Evolutionary conservation across 1,140 invertebrate species (phyloP), one percentile per base, ranked within the genome.

Genomic region (Reticulitermes speratus): DNA sequence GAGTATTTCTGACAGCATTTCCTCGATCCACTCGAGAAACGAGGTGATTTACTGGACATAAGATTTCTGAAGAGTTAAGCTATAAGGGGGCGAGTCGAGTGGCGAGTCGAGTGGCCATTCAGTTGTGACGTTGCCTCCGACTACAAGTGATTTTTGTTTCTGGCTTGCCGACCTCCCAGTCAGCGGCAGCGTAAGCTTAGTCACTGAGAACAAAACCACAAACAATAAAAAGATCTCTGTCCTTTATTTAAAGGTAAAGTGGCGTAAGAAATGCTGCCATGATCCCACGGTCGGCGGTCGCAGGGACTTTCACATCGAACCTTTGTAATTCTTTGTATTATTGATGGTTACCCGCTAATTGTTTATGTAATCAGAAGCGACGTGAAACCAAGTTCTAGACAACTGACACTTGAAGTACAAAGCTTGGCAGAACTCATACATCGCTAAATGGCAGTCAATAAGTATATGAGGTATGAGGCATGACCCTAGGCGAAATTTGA

Each of bases 331-430:
- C 65, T 25, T 65, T 75, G 65, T 75, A 16, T 75, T 75, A 11
- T 25, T 55, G 3, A 55, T 6, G 65, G 65, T 16, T 30, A 2
- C 65, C 65, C 65, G n/a, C 65, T 75, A 75, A 75, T 14, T 75
- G 65, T 75, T 75, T 75, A 75, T 75, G 65, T 75, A 75, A 75
- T 75, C 65, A 75, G n/a, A 75, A 75, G 65, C 65, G 25, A 30
- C 65, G n/a, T 75, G 65, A 30, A 25, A 75, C n/a, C 65, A 11
- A 75, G 52, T 55, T 55, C 16, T 1, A 21, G 52, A 21, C 52
- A 55, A 55, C 19, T 55, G 19, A 0, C 52, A 16, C 14, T 55
- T 55, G 1, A 5, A 55, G 1, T 21, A 5, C 52, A 55, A 16
- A 1, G n/a, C n/a, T n/a, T n/a, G n/a, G n/a, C n/a, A n/a, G n/a